Evolutionary conservation across 2,888 invertebrate species (phyloP), one percentile per base, ranked within the genome.

Genomic region (Melanchra persicariae): DNA sequence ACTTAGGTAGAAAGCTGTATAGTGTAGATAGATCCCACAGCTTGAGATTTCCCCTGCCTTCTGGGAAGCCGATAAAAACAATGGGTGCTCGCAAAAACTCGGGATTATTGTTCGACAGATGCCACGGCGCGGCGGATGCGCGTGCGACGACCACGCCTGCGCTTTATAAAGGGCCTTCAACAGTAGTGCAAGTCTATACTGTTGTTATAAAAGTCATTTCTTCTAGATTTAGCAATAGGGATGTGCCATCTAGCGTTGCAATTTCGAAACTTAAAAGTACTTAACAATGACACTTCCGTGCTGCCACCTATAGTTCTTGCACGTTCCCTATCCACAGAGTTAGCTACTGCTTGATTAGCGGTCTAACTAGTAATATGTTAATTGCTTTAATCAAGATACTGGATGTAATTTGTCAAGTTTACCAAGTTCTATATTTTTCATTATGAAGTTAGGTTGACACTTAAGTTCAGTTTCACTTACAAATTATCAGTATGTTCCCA

Each of bases 51-150:
- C 81, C 79, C 84, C 54, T 60, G 85, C 65, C 77, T 83, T 85
- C 83, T 85, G 85, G 79, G 86, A 85, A 81, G 75, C 61, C 2
- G 54, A 61, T 60, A 79, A 82, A 81, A 77, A 85, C 87, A 86
- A 87, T 86, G 81, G 74, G 73, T 63, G 76, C 59, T 70, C 70
- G 81, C 82, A 85, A 85, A 85, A 85, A 84, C 77, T 81, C 26
- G 71, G 82, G 85, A 85, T 85, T 85, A 84, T 87, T 85, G 84
- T 85, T 84, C 81, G 66, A 85, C 86, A 87, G 86, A 88, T 87
- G 87, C 77, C 82, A 71, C 73, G 68, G 66, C 57, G 79, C 76
- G 68, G 81, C 84, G 88, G 88, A 89, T 88, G 87, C 86, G 85
- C 84, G 70, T 73, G 82, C 79, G 77, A 64, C 74, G 81, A 71